A percentile compares a stretch with the other conserved stretches of the same genome.
Evolutionary conservation across 2,113 vertebrate genomes (phyloP).

Genomic region (Rhynchomys soricoides): DNA sequence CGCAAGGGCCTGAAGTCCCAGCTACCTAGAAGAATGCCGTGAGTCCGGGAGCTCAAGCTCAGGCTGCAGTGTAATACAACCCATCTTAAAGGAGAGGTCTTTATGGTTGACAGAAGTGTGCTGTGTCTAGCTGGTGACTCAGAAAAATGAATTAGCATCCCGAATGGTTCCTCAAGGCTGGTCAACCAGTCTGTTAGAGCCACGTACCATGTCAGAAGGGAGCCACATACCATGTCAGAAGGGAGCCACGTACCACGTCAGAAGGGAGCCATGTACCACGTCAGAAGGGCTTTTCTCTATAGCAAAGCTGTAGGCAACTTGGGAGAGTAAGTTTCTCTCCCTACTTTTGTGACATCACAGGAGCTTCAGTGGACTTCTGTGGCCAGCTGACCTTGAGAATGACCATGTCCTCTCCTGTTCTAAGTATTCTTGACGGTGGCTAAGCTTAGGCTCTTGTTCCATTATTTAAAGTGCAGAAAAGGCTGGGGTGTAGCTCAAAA

Average conservation of each 20-base stretch:
- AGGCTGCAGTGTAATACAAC: background rate
- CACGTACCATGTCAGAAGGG: slow-evolving; percentile 57
- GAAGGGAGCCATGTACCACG: slow-evolving; percentile 56
- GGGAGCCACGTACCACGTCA: slow-evolving; percentile 56
- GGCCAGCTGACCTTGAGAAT: background rate
- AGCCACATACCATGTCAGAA: slow-evolving; percentile 56
- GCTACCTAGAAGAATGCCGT: background rate
- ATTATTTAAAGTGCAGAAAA: background rate
- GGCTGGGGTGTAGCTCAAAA: background rate
- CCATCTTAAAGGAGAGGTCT: background rate
- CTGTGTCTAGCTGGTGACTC: background rate
- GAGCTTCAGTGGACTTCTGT: slow-evolving; percentile 49
- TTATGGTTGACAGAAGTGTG: background rate
- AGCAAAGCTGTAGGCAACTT: slow-evolving; percentile 63
- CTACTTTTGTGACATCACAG: slow-evolving; percentile 70
- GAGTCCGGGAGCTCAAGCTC: background rate
- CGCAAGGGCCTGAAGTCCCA: background rate
- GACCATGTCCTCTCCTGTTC: background rate
- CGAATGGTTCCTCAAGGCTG: slow-evolving; percentile 46
- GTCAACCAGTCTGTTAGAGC: slow-evolving; percentile 67
- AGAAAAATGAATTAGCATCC: slow-evolving; percentile 32
- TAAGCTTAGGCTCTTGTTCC: background rate
- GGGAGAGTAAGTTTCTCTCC: slow-evolving; percentile 55
- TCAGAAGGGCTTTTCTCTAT: slow-evolving; percentile 61
- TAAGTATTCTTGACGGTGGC: background rate